These are phyloP conservation scores for Didymodactylos carnosus DNA, from an alignment of 2,888 invertebrate genomes.

Conservation along the genomic window DNA sequence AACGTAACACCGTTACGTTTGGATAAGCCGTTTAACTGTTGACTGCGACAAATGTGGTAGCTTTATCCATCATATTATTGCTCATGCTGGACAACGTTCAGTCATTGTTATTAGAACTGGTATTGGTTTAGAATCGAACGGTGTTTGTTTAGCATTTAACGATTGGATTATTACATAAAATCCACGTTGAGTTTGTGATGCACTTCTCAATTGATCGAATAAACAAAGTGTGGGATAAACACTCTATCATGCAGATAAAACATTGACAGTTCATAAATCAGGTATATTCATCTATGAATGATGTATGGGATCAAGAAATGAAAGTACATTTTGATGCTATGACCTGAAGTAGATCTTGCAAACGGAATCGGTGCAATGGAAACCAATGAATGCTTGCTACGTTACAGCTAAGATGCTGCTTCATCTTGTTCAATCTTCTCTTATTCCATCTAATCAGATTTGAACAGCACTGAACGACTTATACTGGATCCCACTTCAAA, in stretches of 20 bases:
- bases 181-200: not conserved
- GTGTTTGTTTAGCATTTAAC: not conserved
- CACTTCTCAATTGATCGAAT: not conserved
- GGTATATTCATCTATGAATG: not conserved
- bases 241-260: not conserved
- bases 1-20: too few species aligned
- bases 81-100: not conserved
- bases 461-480: too few species aligned
- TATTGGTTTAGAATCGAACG: not conserved
- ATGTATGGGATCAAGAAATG: not conserved
- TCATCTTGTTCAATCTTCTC: too few species aligned
- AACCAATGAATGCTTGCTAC: too few species aligned
- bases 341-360: not conserved
- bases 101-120: not conserved
- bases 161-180: not conserved
- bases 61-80: not conserved
- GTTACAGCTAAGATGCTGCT: too few species aligned
- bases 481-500: too few species aligned
- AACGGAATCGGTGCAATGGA: too few species aligned
- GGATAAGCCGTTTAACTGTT: too few species aligned
- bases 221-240: not conserved
- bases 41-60: not conserved
- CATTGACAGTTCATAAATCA: not conserved
- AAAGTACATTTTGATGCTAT: not conserved
- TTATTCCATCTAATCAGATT: too few species aligned